Conservation (phyloP, 2,888 invertebrate species). For the Nymphalis polychloros region DNA sequence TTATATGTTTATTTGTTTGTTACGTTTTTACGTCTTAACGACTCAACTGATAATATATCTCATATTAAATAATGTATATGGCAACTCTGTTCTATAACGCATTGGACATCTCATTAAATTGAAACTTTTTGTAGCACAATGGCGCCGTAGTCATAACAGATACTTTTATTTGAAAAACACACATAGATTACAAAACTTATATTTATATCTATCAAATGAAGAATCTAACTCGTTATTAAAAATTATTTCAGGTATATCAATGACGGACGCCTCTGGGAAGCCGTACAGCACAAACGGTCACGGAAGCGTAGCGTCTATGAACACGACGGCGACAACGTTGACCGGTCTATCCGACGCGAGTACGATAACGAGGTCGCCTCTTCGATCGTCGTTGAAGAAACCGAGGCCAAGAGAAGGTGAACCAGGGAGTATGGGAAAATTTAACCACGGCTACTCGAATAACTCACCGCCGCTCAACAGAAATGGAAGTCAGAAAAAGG, state of each 20-base stretch:
- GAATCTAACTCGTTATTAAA: background rate
- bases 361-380: conserved; percentile 71
- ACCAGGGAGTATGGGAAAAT: conserved; percentile 87
- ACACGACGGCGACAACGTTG: conserved; percentile 86
- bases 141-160: too few relatives aligned
- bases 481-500: conserved; percentile 94
- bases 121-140: too few relatives aligned
- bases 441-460: conserved; percentile 91
- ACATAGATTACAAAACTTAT: too few relatives aligned
- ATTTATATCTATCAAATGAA: background rate
- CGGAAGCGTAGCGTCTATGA: conserved; percentile 87
- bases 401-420: conserved; percentile 83
- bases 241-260: conserved; percentile 84
- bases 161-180: too few relatives aligned
- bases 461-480: conserved; percentile 91
- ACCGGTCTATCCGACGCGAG: conserved; percentile 80
- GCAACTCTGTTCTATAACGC: too few relatives aligned
- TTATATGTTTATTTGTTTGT: too few relatives aligned
- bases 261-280: conserved; percentile 93
- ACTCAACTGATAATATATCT: too few relatives aligned
- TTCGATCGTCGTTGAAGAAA: conserved; percentile 91
- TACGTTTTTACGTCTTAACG: too few relatives aligned
- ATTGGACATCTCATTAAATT: too few relatives aligned
- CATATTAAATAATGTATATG: too few relatives aligned
- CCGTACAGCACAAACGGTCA: conserved; percentile 86